phyloP scores from a whole-genome alignment of 2,888 invertebrate species.

The Limnephilus marmoratus region DNA sequence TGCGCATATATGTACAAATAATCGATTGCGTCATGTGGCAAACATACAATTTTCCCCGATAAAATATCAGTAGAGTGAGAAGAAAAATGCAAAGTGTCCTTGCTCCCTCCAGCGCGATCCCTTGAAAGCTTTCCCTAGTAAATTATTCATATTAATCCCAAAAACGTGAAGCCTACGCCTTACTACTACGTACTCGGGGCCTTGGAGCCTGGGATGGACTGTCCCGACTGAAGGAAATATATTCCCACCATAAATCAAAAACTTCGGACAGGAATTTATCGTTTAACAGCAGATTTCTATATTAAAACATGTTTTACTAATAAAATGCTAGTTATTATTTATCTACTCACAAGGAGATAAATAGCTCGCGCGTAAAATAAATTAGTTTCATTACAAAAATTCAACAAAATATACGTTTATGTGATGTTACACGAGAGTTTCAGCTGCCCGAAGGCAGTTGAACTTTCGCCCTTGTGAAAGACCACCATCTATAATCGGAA shows the following conservation, averaged over 20 bases:
- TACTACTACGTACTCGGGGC: background rate
- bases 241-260: constrained; percentile 10
- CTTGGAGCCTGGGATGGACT: constrained; percentile 14
- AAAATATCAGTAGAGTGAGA: constrained; percentile 39
- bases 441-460: background rate
- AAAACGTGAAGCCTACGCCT: constrained; percentile 40
- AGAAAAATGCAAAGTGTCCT: constrained; percentile 28
- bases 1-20: background rate
- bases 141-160: constrained; percentile 53
- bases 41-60: constrained; percentile 12
- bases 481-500: no score
- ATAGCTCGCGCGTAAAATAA: background rate
- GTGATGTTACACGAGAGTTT: background rate
- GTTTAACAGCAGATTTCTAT: background rate
- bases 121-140: constrained; percentile 48
- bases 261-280: background rate
- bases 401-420: background rate
- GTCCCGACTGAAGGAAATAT: constrained; percentile 9
- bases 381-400: background rate
- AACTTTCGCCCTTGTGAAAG: background rate
- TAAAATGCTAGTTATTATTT: background rate
- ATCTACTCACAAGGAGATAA: background rate
- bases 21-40: constrained; percentile 19
- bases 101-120: constrained; percentile 29
- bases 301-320: constrained; percentile 2